Conservation (phyloP, 2,888 invertebrate genomes). For the Pheosia tremula region DNA sequence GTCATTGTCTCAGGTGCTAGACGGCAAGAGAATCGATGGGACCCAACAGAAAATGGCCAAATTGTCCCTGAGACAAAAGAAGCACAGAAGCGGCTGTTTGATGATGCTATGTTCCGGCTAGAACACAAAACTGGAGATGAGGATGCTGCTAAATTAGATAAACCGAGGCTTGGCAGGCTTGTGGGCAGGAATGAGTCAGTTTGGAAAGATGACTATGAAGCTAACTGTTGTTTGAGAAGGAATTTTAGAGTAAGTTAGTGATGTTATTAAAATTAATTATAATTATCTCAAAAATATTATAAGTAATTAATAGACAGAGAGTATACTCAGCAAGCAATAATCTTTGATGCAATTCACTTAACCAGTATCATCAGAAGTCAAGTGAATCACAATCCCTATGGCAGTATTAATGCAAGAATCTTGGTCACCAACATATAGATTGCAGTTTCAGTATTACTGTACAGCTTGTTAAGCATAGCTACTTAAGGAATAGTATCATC, state of each 20-base stretch:
- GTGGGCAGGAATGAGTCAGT: conserved; percentile 91
- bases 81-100: conserved; percentile 93
- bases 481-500: too few relatives aligned
- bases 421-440: too few relatives aligned
- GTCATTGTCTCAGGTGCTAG: conserved; percentile 97
- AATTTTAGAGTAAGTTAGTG: conserved; percentile 91
- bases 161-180: conserved; percentile 89
- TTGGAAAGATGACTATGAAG: conserved; percentile 97
- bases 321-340: too few relatives aligned
- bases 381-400: too few relatives aligned
- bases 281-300: too few relatives aligned
- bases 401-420: too few relatives aligned
- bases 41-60: conserved; percentile 97
- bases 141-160: conserved; percentile 87
- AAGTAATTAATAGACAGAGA: too few relatives aligned
- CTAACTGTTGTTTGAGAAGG: conserved; percentile 93
- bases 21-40: conserved; percentile 99
- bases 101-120: conserved; percentile 99
- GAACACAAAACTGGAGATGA: conserved; percentile 96
- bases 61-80: conserved; percentile 96
- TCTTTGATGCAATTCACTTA: too few relatives aligned
- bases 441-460: too few relatives aligned
- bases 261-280: not conserved
- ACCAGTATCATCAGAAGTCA: too few relatives aligned
- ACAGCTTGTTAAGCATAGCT: too few relatives aligned